Conservation (phyloP, 1,140 invertebrate species). For the Hylaeus anthracinus region DNA sequence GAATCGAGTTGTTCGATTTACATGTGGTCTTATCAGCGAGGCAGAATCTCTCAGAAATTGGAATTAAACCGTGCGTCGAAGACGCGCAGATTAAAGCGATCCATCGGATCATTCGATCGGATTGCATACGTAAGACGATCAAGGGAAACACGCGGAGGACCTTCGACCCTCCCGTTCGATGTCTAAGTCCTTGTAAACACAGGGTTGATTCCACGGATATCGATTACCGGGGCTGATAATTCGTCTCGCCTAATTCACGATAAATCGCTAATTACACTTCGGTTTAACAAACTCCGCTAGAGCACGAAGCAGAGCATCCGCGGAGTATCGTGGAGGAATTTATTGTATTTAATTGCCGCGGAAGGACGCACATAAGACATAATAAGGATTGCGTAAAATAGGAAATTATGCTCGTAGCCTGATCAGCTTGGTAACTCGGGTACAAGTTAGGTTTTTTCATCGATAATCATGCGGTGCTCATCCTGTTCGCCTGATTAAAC, state of each 20-base stretch:
- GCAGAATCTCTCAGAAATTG: neutral
- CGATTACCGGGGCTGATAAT: constrained; percentile 33
- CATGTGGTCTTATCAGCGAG: neutral
- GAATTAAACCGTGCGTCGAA: neutral
- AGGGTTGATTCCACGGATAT: constrained; percentile 26
- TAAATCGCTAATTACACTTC: constrained; percentile 52
- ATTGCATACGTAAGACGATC: constrained; percentile 37
- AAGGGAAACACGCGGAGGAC: constrained; percentile 32
- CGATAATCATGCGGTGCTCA: too few relatives aligned
- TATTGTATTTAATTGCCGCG: constrained; percentile 34
- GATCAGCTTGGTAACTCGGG: neutral
- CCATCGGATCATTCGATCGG: constrained; percentile 1
- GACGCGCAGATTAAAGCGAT: neutral
- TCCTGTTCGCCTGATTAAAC: too few relatives aligned
- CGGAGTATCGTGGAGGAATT: neutral
- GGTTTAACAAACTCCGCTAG: constrained; percentile 26
- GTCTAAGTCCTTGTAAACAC: neutral
- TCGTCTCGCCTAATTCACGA: constrained; percentile 27
- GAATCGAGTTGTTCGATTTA: neutral
- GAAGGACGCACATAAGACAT: neutral
- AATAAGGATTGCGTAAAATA: neutral
- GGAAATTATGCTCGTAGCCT: neutral
- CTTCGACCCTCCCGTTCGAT: constrained; percentile 25
- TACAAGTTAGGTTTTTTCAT: too few relatives aligned
- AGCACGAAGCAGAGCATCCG: neutral